phyloP scores from a whole-genome alignment of 2,797 vertebrate species.

The Sebastes jordani region DNA sequence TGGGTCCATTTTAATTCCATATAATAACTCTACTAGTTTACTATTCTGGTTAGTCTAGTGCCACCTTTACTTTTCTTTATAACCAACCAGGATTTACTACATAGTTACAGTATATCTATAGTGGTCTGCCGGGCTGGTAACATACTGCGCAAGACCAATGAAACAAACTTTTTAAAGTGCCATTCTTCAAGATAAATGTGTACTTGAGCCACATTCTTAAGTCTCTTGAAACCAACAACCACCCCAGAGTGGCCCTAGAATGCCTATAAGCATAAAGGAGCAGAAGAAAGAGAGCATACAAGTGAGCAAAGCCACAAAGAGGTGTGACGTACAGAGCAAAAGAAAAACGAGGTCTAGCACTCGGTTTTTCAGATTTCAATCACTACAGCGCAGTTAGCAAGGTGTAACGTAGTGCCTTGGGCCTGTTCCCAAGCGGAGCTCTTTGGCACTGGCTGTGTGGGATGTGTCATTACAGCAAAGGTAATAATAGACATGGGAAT shows the following conservation, averaged over 20 bases:
- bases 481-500: conserved; percentile 76
- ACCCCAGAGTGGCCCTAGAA: conserved; percentile 40
- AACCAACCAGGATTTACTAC: neutral
- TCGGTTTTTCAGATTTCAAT: conserved; percentile 64
- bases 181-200: conserved; percentile 37
- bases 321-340: neutral
- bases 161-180: neutral
- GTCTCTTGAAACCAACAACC: conserved; percentile 15
- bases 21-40: neutral
- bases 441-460: conserved; percentile 73
- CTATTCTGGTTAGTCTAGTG: neutral
- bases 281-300: neutral
- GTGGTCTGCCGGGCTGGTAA: neutral
- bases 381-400: conserved; percentile 59
- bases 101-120: neutral
- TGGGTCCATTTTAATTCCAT: neutral
- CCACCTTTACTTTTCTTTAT: neutral
- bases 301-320: neutral
- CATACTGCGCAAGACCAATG: conserved; percentile 7
- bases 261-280: neutral
- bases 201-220: conserved; percentile 26
- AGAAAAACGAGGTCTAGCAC: conserved; percentile 39
- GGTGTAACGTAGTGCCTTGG: conserved; percentile 63
- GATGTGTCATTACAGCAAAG: conserved; percentile 74
- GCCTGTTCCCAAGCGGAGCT: conserved; percentile 64